Percentiles rank a stretch among this genome's conserved stretches.
Conservation (phyloP, 2,888 invertebrate genomes). For the Ypsolopha scabrella region DNA sequence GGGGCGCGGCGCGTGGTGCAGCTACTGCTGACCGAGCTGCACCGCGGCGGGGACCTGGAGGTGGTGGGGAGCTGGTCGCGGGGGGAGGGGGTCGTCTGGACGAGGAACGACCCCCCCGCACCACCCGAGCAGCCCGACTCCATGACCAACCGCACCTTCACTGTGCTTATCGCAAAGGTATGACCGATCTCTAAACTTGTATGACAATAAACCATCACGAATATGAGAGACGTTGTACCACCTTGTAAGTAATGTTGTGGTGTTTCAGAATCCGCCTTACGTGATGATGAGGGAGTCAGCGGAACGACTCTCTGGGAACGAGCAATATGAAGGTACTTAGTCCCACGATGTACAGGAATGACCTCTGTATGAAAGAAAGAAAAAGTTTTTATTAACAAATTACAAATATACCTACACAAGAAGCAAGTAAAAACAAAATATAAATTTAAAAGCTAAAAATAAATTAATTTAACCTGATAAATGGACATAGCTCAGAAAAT, state of each 20-base stretch:
- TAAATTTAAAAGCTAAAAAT: no score
- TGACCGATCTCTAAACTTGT: background rate
- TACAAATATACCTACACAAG: no score
- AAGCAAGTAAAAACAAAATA: no score
- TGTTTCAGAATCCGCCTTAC: constrained; percentile 83
- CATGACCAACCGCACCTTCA: constrained; percentile 54
- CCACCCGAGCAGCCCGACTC: constrained; percentile 28
- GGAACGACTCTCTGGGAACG: constrained; percentile 77
- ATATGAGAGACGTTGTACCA: background rate
- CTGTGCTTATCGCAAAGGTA: constrained; percentile 35
- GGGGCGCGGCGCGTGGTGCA: constrained; percentile 29
- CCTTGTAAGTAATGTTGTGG: background rate
- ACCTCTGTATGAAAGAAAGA: background rate
- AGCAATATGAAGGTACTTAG: constrained; percentile 78
- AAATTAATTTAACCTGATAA: no score
- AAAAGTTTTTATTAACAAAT: no score
- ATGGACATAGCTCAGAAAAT: no score
- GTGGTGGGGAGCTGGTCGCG: constrained; percentile 33
- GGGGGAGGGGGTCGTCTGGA: constrained; percentile 1
- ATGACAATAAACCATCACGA: background rate
- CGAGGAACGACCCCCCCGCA: constrained; percentile 21
- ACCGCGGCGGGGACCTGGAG: constrained; percentile 34
- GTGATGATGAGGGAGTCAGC: constrained; percentile 84
- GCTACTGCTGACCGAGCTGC: constrained; percentile 40
- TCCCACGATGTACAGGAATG: background rate